phyloP scores from a whole-genome alignment of 2,888 invertebrate species.

The Blera fallax region DNA sequence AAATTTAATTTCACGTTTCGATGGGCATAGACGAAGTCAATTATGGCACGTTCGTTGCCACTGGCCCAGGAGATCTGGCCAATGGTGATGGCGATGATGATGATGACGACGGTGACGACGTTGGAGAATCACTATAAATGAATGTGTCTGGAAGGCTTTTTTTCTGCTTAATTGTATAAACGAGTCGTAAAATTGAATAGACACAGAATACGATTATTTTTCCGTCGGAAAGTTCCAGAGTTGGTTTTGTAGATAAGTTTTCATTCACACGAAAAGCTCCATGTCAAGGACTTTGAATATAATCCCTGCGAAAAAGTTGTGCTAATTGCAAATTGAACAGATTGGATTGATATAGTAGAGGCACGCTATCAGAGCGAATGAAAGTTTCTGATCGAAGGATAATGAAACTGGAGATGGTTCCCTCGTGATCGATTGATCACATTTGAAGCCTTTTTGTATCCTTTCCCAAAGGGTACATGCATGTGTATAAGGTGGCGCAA shows the following conservation, averaged over 20 bases:
- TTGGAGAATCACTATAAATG: not conserved
- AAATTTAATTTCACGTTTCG: conserved; percentile 67
- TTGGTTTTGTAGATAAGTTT: not conserved
- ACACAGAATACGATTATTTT: not conserved
- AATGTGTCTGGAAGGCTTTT: not conserved
- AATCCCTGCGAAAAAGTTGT: too few relatives aligned
- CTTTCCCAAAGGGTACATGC: too few relatives aligned
- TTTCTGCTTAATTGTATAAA: not conserved
- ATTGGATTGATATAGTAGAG: not conserved
- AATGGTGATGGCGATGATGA: not conserved
- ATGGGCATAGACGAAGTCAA: conserved; percentile 56
- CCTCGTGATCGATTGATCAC: too few relatives aligned
- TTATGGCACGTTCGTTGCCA: conserved; percentile 11
- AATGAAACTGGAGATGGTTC: too few relatives aligned
- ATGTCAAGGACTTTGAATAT: not conserved
- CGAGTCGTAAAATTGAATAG: not conserved
- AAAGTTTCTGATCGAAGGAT: too few relatives aligned
- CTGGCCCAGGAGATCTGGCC: not conserved
- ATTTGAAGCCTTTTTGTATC: too few relatives aligned
- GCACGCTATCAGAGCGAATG: not conserved
- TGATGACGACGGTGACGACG: not conserved
- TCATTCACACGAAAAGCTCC: not conserved
- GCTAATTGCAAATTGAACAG: too few relatives aligned
- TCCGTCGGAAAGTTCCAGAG: not conserved
- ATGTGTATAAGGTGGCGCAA: too few relatives aligned